A percentile compares a stretch with the other conserved stretches of the same genome.
phyloP scores from a whole-genome alignment of 64 coral and sea anemone genomes.

The Astreopora myriophthalma region DNA sequence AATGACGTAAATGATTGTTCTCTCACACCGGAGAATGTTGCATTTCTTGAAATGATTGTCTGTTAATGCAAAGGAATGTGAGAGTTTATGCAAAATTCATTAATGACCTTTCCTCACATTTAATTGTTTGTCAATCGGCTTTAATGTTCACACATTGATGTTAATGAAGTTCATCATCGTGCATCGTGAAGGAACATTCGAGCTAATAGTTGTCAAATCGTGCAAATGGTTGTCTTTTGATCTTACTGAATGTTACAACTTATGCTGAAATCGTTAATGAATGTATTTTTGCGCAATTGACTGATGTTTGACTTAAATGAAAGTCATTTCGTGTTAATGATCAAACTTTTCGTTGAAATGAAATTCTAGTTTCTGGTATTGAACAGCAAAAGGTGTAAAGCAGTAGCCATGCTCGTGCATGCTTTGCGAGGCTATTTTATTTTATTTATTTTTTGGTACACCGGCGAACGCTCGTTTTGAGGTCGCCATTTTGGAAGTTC shows the following conservation, averaged over 20 bases:
- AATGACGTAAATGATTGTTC: not conserved
- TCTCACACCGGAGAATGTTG: not conserved
- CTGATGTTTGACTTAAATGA: too few relatives aligned
- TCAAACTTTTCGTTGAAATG: not conserved
- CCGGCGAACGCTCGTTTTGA: too few relatives aligned
- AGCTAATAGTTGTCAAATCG: constrained; percentile 13
- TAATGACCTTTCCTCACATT: constrained; percentile 32
- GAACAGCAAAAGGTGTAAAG: not conserved
- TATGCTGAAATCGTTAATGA: constrained; percentile 23
- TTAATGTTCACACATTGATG: constrained; percentile 12
- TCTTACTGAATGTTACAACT: not conserved
- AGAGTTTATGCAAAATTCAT: constrained; percentile 7
- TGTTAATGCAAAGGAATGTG: not conserved
- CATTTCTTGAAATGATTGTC: not conserved
- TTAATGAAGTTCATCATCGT: constrained; percentile 36
- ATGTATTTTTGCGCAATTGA: not conserved
- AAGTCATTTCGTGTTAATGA: constrained; percentile 5
- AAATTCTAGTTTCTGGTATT: constrained; percentile 1
- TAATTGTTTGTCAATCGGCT: constrained; percentile 12
- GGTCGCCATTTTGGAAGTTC: too few relatives aligned
- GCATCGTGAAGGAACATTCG: constrained; percentile 6
- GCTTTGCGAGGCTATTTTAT: too few relatives aligned
- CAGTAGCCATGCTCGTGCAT: too few relatives aligned
- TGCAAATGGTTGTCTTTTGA: constrained; percentile 17
- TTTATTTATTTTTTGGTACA: too few relatives aligned